These are phyloP conservation scores for Thermophis baileyi DNA, from an alignment of 2,113 vertebrate genomes.

Conservation along the genomic window DNA sequence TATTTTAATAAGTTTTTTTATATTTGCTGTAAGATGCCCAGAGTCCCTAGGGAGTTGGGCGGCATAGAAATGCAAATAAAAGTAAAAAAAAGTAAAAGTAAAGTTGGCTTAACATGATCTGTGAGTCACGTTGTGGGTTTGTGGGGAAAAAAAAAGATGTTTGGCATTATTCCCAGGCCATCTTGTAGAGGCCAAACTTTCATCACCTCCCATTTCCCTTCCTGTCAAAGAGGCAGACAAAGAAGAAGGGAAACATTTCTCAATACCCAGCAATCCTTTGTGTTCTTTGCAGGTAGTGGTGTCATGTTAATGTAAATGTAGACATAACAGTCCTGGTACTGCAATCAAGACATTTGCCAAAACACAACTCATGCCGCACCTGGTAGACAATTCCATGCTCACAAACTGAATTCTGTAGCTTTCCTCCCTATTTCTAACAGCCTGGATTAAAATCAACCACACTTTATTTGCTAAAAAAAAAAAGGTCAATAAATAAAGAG, in stretches of 20 bases:
- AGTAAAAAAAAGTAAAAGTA: no score
- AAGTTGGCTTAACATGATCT: neutral
- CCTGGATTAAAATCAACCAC: neutral
- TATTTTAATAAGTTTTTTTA: no score
- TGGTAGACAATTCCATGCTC: neutral
- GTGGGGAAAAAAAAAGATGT: neutral
- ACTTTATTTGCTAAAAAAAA: neutral
- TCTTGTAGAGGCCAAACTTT: neutral
- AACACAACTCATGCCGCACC: neutral
- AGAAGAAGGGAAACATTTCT: neutral
- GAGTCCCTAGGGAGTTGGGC: no score
- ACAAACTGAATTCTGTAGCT: neutral
- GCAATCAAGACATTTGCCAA: neutral
- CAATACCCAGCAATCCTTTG: neutral
- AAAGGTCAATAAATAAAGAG: neutral
- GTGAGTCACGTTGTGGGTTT: neutral
- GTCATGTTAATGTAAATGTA: neutral
- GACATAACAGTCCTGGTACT: neutral
- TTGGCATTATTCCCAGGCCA: conserved; percentile 18
- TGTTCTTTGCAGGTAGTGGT: neutral
- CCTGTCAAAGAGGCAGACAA: neutral
- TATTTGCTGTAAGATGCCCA: no score
- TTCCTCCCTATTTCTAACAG: neutral
- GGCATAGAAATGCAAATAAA: no score
- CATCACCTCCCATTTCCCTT: neutral